Evolutionary conservation across 2,113 vertebrate species (phyloP), one percentile per base, ranked within the genome.

Genomic region (Eonycteris spelaea): DNA sequence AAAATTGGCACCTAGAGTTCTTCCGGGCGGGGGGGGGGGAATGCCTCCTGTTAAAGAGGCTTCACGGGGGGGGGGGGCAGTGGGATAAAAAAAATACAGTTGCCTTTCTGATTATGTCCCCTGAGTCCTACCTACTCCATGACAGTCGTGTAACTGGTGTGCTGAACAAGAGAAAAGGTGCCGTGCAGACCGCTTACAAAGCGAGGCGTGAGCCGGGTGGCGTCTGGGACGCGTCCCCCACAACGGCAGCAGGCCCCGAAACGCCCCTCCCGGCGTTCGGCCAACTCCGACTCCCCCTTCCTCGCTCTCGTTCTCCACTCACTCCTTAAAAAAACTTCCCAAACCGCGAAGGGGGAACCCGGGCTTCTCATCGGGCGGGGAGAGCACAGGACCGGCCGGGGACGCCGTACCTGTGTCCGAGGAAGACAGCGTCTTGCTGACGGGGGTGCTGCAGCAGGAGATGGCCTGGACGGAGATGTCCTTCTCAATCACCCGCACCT

Each of bases 381-480:
- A 10, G 7, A 26, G 35, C 45, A 0, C 57, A 4, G 24, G 4
- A 28, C 7, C 8, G 11, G 12, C 22, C 48, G 24, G 26, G 7
- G 26, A 13, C 9, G 11, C 51, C 2, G 98, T 97, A 99, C 99
- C 99, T 75, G 99, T 99, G 95, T 99, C 99, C 1, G 99, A 99
- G 28, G 99, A 99, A 0, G 99, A 99, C 96, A 99, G 97, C 0
- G 99, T 99, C 95, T 99, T 99, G 97, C 99, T 99, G 98, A 99
- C 99, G 0, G 98, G 98, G 70, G 98, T 97, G 6, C 98, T 98
- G 2, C 98, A 95, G 97, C 98, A 97, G 7, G 98, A 98, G 16
- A 98, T 95, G 91, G 98, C 98, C 96, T 99, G 99, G 97, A 99
- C 92, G 0, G 99, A 99, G 80, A 99, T 98, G 68, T 99, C 99